phyloP scores from a whole-genome alignment of 2,113 vertebrate species.

The Nerophis lumbriciformis region DNA sequence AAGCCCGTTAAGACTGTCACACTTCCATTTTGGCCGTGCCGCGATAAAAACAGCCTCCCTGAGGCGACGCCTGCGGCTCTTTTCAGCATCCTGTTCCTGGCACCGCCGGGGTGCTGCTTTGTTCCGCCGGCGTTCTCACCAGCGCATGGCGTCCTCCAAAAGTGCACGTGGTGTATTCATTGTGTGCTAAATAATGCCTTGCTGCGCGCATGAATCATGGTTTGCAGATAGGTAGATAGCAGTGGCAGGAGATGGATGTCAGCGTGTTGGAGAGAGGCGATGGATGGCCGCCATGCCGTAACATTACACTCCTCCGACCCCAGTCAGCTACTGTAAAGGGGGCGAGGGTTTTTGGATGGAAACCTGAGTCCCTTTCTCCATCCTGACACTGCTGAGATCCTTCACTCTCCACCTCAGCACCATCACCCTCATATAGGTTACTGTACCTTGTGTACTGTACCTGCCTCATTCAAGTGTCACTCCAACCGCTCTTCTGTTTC shows the following conservation, averaged over 20 bases:
- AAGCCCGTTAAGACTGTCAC: constrained; percentile 8
- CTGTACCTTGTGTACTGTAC: constrained; percentile 43
- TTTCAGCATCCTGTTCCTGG: constrained; percentile 26
- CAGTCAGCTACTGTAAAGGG: constrained; percentile 40
- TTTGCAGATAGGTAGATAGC: constrained; percentile 19
- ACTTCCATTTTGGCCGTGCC: constrained; percentile 21
- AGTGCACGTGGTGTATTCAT: constrained; percentile 20
- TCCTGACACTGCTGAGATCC: constrained; percentile 54
- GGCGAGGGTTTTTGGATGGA: constrained; percentile 29
- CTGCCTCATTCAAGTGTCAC: constrained; percentile 28
- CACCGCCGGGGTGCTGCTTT: background rate
- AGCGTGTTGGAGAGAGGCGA: constrained; percentile 13
- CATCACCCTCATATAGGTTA: constrained; percentile 27
- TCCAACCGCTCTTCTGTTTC: constrained; percentile 47
- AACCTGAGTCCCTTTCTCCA: constrained; percentile 54
- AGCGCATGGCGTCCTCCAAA: constrained; percentile 4
- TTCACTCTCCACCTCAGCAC: constrained; percentile 29
- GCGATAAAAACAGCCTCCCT: constrained; percentile 31
- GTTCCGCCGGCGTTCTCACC: background rate
- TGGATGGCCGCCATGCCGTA: constrained; percentile 42
- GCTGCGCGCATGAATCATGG: constrained; percentile 31
- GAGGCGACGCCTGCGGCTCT: constrained; percentile 36
- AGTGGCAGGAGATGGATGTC: constrained; percentile 1
- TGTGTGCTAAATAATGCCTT: constrained; percentile 24
- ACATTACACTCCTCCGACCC: constrained; percentile 58